Percentiles rank a stretch among this genome's conserved stretches.
Conservation (phyloP, 2,113 vertebrate species). For the Capricornis sumatraensis region DNA sequence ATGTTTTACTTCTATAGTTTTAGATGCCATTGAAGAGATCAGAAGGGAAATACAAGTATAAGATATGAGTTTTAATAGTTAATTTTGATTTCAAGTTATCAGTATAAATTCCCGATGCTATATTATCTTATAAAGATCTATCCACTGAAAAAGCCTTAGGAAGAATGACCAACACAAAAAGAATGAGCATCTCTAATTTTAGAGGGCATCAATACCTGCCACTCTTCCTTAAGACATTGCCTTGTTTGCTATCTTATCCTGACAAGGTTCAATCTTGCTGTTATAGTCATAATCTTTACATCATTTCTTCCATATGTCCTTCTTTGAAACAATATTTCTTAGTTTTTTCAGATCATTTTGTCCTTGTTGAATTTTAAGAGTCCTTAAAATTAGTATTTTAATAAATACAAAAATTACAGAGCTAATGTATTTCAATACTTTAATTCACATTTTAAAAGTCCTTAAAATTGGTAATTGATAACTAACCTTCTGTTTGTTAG, state of each 20-base stretch:
- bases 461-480: neutral
- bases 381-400: neutral
- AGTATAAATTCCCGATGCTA: neutral
- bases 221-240: neutral
- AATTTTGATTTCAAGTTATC: neutral
- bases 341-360: neutral
- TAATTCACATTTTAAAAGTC: neutral
- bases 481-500: neutral
- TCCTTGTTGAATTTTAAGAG: neutral
- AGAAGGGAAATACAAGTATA: neutral
- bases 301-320: neutral
- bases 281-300: neutral
- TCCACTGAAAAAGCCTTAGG: neutral
- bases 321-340: neutral
- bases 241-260: neutral
- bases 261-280: neutral
- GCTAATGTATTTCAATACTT: neutral
- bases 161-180: neutral
- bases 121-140: conserved; percentile 21
- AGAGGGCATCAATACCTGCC: neutral
- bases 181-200: neutral
- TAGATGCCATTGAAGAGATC: neutral
- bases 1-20: neutral
- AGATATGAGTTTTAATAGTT: conserved; percentile 26
- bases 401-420: neutral